Percentiles rank a stretch among this genome's conserved stretches.
phyloP scores from a whole-genome alignment of 2,113 vertebrate species.

The Bubo blakistoni region DNA sequence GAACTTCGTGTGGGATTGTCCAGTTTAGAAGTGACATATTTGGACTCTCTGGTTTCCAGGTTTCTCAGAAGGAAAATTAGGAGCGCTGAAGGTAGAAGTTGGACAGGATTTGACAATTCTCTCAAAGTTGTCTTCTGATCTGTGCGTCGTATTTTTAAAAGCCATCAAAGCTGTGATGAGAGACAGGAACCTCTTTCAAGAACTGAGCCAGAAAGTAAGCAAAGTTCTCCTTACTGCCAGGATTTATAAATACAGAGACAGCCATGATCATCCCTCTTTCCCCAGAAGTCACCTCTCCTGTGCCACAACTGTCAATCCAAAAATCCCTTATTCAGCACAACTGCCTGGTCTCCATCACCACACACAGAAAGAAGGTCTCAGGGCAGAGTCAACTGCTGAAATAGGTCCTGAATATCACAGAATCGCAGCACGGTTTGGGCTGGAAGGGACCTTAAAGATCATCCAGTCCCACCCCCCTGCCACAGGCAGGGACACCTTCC shows the following conservation, averaged over 20 bases:
- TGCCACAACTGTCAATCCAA: not conserved
- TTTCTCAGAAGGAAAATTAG: rapidly evolving
- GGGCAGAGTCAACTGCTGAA: not conserved
- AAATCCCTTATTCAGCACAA: not conserved
- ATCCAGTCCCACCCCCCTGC: no score
- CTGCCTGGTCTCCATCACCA: not conserved
- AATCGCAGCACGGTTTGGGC: no score
- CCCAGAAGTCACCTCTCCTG: not conserved
- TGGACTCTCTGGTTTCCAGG: not conserved
- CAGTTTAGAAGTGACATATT: not conserved
- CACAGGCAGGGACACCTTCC: no score
- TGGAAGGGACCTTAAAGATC: no score
- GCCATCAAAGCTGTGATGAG: conserved; percentile 15
- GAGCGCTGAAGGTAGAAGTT: not conserved
- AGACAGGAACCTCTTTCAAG: not conserved
- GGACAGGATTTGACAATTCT: not conserved
- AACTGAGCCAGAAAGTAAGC: conserved; percentile 22
- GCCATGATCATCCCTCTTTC: rapidly evolving
- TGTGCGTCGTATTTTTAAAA: not conserved
- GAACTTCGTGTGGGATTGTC: not conserved
- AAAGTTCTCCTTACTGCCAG: not conserved
- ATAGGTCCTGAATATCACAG: not conserved
- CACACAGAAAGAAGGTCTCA: not conserved
- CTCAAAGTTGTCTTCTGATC: not conserved
- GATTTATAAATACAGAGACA: not conserved